Conservation (phyloP, 2,797 vertebrate species). For the Peromyscus aztecus region DNA sequence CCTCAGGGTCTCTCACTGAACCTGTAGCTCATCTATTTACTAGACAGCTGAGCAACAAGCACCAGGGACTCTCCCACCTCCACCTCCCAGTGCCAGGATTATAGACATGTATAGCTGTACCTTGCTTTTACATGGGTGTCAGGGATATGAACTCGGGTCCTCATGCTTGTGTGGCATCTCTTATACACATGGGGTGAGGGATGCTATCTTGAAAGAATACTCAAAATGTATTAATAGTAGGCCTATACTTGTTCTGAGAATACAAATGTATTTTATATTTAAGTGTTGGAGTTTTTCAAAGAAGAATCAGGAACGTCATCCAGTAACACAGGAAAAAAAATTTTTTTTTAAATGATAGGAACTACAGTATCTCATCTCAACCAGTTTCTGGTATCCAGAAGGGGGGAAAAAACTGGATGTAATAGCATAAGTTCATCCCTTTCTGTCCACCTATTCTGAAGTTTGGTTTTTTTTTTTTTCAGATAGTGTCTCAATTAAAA, state of each 20-base stretch:
- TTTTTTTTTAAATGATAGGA: background rate
- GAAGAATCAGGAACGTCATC: background rate
- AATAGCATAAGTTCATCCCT: background rate
- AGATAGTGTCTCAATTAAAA: background rate
- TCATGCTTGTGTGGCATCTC: background rate
- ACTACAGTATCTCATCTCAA: background rate
- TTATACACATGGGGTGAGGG: background rate
- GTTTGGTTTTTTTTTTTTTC: background rate
- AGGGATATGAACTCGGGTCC: background rate
- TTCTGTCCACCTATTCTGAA: background rate
- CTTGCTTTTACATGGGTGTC: background rate
- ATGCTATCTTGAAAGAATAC: constrained; percentile 22
- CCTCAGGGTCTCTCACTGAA: background rate
- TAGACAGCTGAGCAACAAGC: background rate
- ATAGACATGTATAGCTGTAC: background rate
- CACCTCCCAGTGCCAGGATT: background rate
- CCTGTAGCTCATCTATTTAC: background rate
- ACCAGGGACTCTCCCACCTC: background rate
- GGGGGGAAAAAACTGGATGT: background rate
- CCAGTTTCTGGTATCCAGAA: background rate
- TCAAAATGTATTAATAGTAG: background rate
- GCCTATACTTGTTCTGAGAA: background rate
- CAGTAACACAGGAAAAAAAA: background rate
- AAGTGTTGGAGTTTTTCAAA: background rate
- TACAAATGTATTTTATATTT: background rate